A percentile compares a stretch with the other conserved stretches of the same genome.
Evolutionary conservation across 2,888 invertebrate species (phyloP).

Genomic region (Diarsia brunnea): DNA sequence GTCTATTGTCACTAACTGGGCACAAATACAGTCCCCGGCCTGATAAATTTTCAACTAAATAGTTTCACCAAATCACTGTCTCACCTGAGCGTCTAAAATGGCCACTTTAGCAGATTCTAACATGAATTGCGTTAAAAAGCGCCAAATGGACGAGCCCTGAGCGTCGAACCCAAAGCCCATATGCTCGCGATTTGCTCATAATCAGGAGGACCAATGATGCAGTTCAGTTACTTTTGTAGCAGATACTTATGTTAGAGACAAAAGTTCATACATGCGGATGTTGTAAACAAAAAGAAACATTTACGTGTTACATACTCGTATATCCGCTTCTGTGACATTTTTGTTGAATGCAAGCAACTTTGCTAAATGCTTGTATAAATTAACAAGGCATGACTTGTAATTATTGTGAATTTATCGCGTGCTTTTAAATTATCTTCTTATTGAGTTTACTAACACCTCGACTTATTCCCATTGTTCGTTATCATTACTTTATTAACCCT

Average conservation of each 20-base stretch:
- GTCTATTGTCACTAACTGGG: background rate
- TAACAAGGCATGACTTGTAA: conserved; percentile 24
- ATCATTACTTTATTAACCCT: background rate
- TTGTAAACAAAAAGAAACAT: background rate
- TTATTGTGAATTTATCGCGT: conserved; percentile 20
- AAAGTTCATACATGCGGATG: background rate
- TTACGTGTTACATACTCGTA: too few species aligned
- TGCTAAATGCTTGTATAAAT: conserved; percentile 27
- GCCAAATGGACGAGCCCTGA: too few species aligned
- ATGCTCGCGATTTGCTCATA: background rate
- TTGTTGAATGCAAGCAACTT: conserved; percentile 3
- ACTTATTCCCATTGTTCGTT: conserved; percentile 13
- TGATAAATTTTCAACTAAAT: too few species aligned
- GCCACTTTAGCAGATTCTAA: too few species aligned
- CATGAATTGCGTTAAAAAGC: too few species aligned
- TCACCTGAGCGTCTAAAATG: background rate
- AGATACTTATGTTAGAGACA: background rate
- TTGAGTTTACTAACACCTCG: conserved; percentile 11
- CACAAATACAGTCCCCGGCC: background rate
- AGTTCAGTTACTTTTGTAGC: background rate
- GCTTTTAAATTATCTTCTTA: conserved; percentile 17
- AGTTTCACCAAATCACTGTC: too few species aligned
- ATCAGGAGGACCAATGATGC: background rate
- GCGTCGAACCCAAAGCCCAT: too few species aligned
- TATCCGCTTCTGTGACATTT: background rate